phyloP scores from a whole-genome alignment of 2,797 vertebrate genomes.

The Bovichtus variegatus region DNA sequence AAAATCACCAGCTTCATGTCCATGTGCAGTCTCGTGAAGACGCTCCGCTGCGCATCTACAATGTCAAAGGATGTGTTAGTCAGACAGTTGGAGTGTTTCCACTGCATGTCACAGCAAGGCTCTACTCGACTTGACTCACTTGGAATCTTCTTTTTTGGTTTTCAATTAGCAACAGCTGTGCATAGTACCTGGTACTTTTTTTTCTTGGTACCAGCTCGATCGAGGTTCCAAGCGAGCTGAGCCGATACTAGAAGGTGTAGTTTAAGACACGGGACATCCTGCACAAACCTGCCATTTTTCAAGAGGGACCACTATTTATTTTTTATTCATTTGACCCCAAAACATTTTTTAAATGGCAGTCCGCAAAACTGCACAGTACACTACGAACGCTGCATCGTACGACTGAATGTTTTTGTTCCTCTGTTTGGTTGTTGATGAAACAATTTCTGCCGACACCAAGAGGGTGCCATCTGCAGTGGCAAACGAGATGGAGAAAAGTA shows the following conservation, averaged over 20 bases:
- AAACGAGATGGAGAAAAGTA: background rate
- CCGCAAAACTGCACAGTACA: background rate
- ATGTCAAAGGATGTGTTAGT: slow-evolving; percentile 18
- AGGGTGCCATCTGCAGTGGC: background rate
- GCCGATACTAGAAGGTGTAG: background rate
- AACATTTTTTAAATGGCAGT: background rate
- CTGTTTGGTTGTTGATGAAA: too few species aligned
- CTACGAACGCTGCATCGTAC: too few species aligned
- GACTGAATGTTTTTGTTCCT: too few species aligned
- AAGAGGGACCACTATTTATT: too few species aligned
- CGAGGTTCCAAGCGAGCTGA: too few species aligned
- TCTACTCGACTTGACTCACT: background rate
- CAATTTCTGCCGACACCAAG: too few species aligned
- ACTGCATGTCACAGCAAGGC: too few species aligned
- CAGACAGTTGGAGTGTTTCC: slow-evolving; percentile 19
- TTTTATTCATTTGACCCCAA: too few species aligned
- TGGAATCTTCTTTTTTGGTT: background rate
- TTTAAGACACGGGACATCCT: background rate
- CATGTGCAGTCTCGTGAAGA: slow-evolving; percentile 34
- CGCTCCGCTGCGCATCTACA: background rate
- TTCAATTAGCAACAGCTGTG: background rate
- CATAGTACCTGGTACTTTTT: too few species aligned
- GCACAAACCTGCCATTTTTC: too few species aligned
- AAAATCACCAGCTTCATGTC: slow-evolving; percentile 52
- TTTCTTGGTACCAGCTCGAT: too few species aligned